Evolutionary conservation across 2,113 vertebrate genomes (phyloP).

Genomic region (Speoplatyrhinus poulsoni): DNA sequence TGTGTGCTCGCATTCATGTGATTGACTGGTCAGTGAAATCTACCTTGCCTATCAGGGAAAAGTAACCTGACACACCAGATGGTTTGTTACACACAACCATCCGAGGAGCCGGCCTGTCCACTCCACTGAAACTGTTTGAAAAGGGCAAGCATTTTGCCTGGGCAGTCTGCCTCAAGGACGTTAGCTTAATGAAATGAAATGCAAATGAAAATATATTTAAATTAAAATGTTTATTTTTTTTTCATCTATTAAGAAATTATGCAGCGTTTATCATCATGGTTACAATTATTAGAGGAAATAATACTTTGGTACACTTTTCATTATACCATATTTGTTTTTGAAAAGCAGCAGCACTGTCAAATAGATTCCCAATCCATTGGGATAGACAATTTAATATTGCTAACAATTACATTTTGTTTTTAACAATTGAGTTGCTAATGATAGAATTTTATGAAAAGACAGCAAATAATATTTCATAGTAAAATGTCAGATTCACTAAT

Average conservation of each 20-base stretch:
- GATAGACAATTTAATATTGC: neutral
- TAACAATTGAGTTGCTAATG: constrained; percentile 15
- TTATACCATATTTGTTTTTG: constrained; percentile 40
- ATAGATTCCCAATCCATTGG: constrained; percentile 22
- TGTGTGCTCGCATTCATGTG: too few relatives aligned
- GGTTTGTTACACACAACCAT: too few relatives aligned
- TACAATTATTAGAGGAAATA: constrained; percentile 66
- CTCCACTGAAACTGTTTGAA: too few relatives aligned
- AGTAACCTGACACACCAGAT: too few relatives aligned
- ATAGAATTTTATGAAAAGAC: constrained; percentile 20
- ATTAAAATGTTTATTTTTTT: constrained; percentile 75
- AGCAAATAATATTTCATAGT: too few relatives aligned
- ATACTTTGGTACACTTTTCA: constrained; percentile 75
- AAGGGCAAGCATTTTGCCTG: too few relatives aligned
- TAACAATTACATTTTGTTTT: constrained; percentile 15
- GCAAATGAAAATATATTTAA: constrained; percentile 25
- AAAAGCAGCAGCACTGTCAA: constrained; percentile 31
- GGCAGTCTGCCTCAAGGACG: too few relatives aligned
- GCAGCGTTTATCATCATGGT: constrained; percentile 71
- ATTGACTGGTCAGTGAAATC: too few relatives aligned
- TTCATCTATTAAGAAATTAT: constrained; percentile 68
- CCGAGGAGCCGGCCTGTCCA: too few relatives aligned
- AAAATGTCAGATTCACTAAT: constrained; percentile 46
- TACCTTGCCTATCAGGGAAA: too few relatives aligned
- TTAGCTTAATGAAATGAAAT: constrained; percentile 2